Evolutionary conservation across 2,113 vertebrate species (phyloP).

Genomic region (Eulemur rufifrons): DNA sequence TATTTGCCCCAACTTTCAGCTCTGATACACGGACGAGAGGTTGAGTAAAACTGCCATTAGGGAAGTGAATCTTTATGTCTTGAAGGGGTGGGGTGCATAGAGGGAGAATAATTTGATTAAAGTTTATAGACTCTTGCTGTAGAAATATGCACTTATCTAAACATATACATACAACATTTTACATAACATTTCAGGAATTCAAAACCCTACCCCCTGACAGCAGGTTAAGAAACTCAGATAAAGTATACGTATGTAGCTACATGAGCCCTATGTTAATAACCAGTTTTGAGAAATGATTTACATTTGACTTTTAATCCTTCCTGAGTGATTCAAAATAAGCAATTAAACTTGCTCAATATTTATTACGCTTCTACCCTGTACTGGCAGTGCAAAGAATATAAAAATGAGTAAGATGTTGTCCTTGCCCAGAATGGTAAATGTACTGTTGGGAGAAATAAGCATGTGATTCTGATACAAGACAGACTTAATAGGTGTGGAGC

Average conservation of each 20-base stretch:
- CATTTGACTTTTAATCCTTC: not conserved
- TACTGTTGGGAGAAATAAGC: not conserved
- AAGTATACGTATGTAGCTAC: not conserved
- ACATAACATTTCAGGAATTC: not conserved
- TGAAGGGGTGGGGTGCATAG: not conserved
- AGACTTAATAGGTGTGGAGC: not conserved
- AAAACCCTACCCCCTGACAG: not conserved
- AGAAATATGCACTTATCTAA: not conserved
- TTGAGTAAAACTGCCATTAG: not conserved
- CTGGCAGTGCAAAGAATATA: not conserved
- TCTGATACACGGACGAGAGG: not conserved
- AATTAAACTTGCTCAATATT: conserved; percentile 16
- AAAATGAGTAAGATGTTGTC: not conserved
- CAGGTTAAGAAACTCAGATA: not conserved
- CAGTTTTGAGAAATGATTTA: not conserved
- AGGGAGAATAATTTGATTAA: not conserved
- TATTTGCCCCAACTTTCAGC: not conserved
- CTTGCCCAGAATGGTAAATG: not conserved
- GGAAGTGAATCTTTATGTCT: not conserved
- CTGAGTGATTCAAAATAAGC: not conserved
- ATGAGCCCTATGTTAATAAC: not conserved
- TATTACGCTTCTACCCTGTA: not conserved
- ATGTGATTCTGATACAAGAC: not conserved
- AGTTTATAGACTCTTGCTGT: not conserved
- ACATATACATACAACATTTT: not conserved